Evolutionary conservation across 2,797 vertebrate species (phyloP), one percentile per base, ranked within the genome.

Genomic region (Astyanax mexicanus): DNA sequence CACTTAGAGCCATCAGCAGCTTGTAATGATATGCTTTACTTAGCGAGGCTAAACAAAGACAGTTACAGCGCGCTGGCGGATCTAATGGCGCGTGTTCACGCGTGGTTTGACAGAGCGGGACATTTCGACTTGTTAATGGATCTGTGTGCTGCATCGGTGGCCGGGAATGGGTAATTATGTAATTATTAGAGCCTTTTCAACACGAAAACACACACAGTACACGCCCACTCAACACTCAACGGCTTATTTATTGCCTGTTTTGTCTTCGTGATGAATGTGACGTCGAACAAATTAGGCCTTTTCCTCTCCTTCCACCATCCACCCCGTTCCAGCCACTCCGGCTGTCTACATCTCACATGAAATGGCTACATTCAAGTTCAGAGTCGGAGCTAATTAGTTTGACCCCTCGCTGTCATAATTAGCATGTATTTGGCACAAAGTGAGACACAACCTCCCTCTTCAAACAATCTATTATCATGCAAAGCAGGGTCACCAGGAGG

Each of bases 11-110:
- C 84, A 85, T 87, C 87, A 87, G 84, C 71, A 69, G 87, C 89
- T 88, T 86, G 80, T 91, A 93, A 93, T 92, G 88, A 92, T 89
- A 89, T 87, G 88, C 91, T 93, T 93, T 93, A 91, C 90, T 93
- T 92, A 94, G 89, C 91, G 81, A 87, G 88, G 86, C 88, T 86
- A 93, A 93, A 93, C 91, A 93, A 92, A 93, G 90, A 89, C 82
- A 71, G 89, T 90, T 86, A 88, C 64, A 49, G 81, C 86, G 81
- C 89, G 89, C 60, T 90, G 87, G 86, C 64, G 66, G 80, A 84
- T 86, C 82, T 91, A 93, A 93, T 92, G 89, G 86, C 44, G 84
- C 88, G 80, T 86, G 86, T 81, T 88, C 84, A 83, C 83, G 74
- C 82, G 72, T 82, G 76, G 80, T 81, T 83, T 85, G 82, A 88